A percentile compares a stretch with the other conserved stretches of the same genome.
These are phyloP conservation scores for Glaucopsyche alexis DNA, from an alignment of 2,888 invertebrate species.

Conservation along the genomic window DNA sequence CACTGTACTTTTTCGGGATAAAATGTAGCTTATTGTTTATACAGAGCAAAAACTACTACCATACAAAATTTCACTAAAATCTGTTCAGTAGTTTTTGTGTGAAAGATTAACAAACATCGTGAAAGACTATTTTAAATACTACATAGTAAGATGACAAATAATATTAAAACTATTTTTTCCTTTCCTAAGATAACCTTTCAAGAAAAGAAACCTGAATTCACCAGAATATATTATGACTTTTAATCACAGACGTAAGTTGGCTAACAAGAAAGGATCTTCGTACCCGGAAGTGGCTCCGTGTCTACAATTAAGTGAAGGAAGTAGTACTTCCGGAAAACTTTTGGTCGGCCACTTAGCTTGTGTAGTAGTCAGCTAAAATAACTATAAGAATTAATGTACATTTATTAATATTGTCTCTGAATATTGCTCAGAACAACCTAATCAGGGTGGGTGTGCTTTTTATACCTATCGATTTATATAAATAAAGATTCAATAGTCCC, in stretches of 20 bases:
- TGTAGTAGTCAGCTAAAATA: background rate
- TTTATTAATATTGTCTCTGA: no score
- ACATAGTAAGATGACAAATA: background rate
- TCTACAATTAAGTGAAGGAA: constrained; percentile 51
- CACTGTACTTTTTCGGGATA: no score
- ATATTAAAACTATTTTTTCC: background rate
- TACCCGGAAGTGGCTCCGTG: constrained; percentile 50
- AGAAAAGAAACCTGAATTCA: constrained; percentile 2
- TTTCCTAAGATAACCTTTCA: background rate
- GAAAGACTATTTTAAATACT: no score
- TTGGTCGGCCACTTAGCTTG: background rate
- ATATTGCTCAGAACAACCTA: no score
- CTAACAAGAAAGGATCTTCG: constrained; percentile 30
- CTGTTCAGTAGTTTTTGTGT: no score
- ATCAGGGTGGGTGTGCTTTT: no score
- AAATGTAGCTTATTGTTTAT: no score
- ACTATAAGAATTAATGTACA: background rate
- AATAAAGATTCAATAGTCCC: no score
- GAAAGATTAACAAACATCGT: no score
- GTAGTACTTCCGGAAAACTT: constrained; percentile 18
- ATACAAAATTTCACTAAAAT: no score
- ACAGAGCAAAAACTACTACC: no score
- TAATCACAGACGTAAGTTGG: constrained; percentile 31
- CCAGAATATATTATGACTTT: constrained; percentile 27
- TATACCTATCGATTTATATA: no score